Conservation (phyloP, 2,113 vertebrate species). For the Pholis gunnellus region DNA sequence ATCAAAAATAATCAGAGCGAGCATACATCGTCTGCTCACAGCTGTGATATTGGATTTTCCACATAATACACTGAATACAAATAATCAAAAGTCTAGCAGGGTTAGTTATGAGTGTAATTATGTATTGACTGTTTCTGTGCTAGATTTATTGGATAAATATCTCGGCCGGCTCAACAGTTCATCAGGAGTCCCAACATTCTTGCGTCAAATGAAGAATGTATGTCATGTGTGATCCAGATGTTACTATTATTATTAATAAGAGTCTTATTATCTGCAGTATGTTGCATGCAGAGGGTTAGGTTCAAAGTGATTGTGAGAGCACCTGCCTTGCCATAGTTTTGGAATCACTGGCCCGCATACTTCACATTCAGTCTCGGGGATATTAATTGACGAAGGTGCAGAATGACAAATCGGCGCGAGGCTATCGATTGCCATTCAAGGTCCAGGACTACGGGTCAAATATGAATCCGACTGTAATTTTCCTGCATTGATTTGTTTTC, state of each 20-base stretch:
- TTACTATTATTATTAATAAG: not conserved
- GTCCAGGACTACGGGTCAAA: not conserved
- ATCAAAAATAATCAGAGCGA: conserved; percentile 7
- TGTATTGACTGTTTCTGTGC: not conserved
- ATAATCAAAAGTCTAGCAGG: not conserved
- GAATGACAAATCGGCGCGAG: conserved; percentile 13
- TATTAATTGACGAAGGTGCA: conserved; percentile 1
- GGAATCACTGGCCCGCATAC: not conserved
- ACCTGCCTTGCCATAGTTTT: not conserved
- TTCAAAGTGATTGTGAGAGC: not conserved
- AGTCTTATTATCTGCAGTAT: conserved; percentile 4
- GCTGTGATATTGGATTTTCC: conserved; percentile 10
- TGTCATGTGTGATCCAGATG: not conserved
- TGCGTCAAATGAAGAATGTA: not conserved
- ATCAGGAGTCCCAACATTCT: not conserved
- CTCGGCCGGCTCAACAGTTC: not conserved
- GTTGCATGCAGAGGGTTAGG: not conserved
- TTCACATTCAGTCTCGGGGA: not conserved
- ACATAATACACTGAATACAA: not conserved
- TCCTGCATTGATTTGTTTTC: conserved; percentile 52
- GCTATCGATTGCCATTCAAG: conserved; percentile 19
- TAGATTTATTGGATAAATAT: not conserved
- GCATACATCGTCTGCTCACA: not conserved
- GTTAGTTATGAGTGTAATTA: conserved; percentile 10
- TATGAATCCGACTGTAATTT: conserved; percentile 18